Base-by-base conservation (phyloP, 2,888 invertebrate genomes). In the Drosophila atripex region DNA sequence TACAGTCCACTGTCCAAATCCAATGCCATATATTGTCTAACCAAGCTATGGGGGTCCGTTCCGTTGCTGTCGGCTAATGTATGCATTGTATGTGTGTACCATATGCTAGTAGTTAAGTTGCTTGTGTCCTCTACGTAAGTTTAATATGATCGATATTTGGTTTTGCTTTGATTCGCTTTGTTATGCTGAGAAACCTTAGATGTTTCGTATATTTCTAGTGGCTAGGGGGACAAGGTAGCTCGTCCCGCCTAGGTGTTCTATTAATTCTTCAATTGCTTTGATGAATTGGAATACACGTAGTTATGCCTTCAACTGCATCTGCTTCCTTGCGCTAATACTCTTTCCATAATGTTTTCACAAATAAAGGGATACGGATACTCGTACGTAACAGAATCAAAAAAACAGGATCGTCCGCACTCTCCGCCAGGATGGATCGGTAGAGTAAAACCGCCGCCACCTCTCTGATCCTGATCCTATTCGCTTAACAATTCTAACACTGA, bases 231-330 rank as follows among this genome's bases (percentile, higher is more conserved):
- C 50, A 4, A n/a, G 35, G 47, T 45, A 50, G 60, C 60, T 35
- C 50, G 49, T 54, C 25, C 66, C 52, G 69, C 50, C 54, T 56
- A 56, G 65, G 50, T 69, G 41, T 60, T 56, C 68, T 55, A 58
- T 54, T 73, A 68, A 71, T 66, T 69, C 74, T 74, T 78, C 79
- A 83, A 84, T 85, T 87, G 87, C 87, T 83, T 86, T 85, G 75
- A 84, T 82, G 86, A 82, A 82, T 78, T 86, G 82, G 82, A 82
- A 82, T 82, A 82, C 82, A 82, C 82, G 82, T 86, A 82, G 86
- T 68, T 82, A 73, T 63, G 65, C 76, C 55, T 70, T 61, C 21
- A 23, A 23, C 50, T 65, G 54, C 45, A 46, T 54, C 12, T 16
- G 32, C 50, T 14, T n/a, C 9, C 7, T 12, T 58, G 51, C 47